Conservation (phyloP, 23 tunicate species). For the Botrylloides violaceus region DNA sequence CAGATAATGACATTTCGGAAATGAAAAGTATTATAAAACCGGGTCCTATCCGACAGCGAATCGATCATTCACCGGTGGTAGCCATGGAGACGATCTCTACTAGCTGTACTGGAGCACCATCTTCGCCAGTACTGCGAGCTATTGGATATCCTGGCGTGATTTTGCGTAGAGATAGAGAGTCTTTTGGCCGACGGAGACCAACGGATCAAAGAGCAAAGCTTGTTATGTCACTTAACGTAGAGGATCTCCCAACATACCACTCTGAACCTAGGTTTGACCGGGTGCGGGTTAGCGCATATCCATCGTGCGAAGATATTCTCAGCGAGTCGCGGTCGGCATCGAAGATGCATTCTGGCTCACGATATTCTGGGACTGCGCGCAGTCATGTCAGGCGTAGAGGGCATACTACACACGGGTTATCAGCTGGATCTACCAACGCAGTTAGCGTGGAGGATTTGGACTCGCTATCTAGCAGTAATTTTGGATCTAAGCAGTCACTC, state of each 20-base stretch:
- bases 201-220: constrained; percentile 41
- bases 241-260: constrained; percentile 61
- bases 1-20: no score
- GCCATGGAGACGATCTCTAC: neutral
- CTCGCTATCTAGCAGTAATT: constrained; percentile 18
- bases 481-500: constrained; percentile 30
- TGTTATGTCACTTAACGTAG: constrained; percentile 74
- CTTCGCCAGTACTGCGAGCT: constrained; percentile 57
- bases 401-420: constrained; percentile 17
- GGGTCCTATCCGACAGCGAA: neutral
- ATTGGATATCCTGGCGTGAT: constrained; percentile 75
- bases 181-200: constrained; percentile 7
- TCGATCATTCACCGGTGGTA: neutral
- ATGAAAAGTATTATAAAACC: neutral
- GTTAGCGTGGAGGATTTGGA: constrained; percentile 34
- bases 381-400: constrained; percentile 21
- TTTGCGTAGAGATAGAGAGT: constrained; percentile 45
- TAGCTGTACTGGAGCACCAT: neutral
- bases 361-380: neutral
- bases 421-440: constrained; percentile 34
- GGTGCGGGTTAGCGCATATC: neutral
- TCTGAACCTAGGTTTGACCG: constrained; percentile 24
- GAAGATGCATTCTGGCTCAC: constrained; percentile 9
- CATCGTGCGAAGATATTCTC: constrained; percentile 20
- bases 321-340: constrained; percentile 2